Conservation (phyloP, 2,888 invertebrate genomes). For the Epicampocera succincta region DNA sequence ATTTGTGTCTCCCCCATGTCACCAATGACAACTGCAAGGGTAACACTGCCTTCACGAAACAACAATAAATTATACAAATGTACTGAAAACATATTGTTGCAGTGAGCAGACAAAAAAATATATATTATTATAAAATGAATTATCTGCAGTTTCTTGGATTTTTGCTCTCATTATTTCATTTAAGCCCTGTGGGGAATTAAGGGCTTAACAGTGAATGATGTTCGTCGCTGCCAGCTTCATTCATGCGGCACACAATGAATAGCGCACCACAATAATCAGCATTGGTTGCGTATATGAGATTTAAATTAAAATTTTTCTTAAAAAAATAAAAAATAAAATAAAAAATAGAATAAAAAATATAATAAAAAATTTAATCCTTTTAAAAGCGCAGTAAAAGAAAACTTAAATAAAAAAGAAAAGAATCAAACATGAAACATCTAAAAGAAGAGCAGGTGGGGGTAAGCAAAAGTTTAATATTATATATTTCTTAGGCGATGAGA, state of each 20-base stretch:
- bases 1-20: no score
- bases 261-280: constrained; percentile 28
- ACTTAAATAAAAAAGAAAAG: no score
- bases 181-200: constrained; percentile 50
- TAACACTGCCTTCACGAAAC: constrained; percentile 39
- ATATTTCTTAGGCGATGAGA: no score
- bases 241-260: not conserved
- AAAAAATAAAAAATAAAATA: not conserved
- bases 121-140: constrained; percentile 3
- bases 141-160: constrained; percentile 26
- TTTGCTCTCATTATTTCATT: constrained; percentile 32
- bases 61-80: constrained; percentile 59
- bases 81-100: constrained; percentile 38
- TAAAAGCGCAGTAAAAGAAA: no score
- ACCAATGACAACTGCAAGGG: no score
- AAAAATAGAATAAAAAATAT: not conserved
- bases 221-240: not conserved
- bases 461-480: no score
- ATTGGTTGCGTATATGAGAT: constrained; percentile 32
- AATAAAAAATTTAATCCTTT: no score
- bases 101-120: constrained; percentile 19
- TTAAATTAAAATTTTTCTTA: constrained; percentile 12
- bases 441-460: no score
- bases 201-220: constrained; percentile 47
- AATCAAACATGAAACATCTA: no score